phyloP scores from a whole-genome alignment of 2,113 vertebrate genomes.

The Peromyscus californicus region DNA sequence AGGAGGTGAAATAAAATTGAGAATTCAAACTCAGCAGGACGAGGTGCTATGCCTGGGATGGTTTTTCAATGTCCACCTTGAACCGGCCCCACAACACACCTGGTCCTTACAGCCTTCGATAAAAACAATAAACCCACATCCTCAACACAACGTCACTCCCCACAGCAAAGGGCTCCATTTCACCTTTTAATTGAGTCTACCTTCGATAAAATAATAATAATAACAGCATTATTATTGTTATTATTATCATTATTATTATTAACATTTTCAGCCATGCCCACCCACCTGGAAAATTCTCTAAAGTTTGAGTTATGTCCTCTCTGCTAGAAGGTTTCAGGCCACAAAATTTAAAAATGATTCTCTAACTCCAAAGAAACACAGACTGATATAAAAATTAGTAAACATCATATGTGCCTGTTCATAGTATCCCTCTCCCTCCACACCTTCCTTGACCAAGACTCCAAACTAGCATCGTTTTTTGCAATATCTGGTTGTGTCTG shows the following conservation, averaged over 20 bases:
- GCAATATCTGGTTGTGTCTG: conserved; percentile 85
- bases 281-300: background rate
- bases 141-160: conserved; percentile 45
- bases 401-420: conserved; percentile 74
- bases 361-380: conserved; percentile 66
- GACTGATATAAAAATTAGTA: conserved; percentile 76
- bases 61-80: background rate
- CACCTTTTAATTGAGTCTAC: conserved; percentile 10
- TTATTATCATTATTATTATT: background rate
- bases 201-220: background rate
- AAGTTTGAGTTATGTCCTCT: background rate
- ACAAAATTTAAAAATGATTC: conserved; percentile 68
- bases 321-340: conserved; percentile 47
- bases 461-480: conserved; percentile 71
- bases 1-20: conserved; percentile 73
- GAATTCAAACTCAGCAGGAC: conserved; percentile 46
- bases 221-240: too few species aligned
- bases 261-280: background rate
- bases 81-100: conserved; percentile 20
- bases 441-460: conserved; percentile 74
- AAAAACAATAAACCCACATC: background rate
- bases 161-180: background rate
- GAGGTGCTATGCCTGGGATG: rapidly evolving
- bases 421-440: background rate
- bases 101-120: background rate